phyloP scores from a whole-genome alignment of 1,140 invertebrate species.

The Acyrthosiphon pisum region DNA sequence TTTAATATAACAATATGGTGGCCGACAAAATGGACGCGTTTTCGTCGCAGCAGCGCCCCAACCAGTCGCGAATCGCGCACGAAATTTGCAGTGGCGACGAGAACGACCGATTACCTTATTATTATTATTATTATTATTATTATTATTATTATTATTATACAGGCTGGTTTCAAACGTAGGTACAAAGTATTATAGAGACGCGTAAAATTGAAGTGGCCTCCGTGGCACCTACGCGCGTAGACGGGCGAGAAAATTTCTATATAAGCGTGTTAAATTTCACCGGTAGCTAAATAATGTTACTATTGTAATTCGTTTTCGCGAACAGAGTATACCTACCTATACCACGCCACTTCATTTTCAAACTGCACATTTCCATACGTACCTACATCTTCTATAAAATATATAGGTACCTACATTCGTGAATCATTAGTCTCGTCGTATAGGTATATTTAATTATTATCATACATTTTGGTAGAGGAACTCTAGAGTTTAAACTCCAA shows the following conservation, averaged over 20 bases:
- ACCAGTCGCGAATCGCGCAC: constrained; percentile 1
- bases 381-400: too few species aligned
- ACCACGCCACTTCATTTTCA: too few species aligned
- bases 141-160: neutral
- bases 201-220: constrained; percentile 1
- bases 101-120: neutral
- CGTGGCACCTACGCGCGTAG: neutral
- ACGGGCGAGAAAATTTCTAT: neutral
- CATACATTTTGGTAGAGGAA: neutral
- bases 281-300: neutral
- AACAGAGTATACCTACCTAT: too few species aligned
- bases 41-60: neutral
- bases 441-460: too few species aligned
- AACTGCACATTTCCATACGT: too few species aligned
- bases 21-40: constrained; percentile 30
- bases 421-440: too few species aligned
- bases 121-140: neutral
- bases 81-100: neutral
- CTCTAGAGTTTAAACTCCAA: neutral
- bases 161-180: neutral
- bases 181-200: neutral
- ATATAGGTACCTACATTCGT: too few species aligned
- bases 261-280: neutral
- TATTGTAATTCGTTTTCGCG: too few species aligned
- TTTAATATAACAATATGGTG: constrained; percentile 18